A percentile compares a stretch with the other conserved stretches of the same genome.
phyloP scores from a whole-genome alignment of 2,888 invertebrate species.

The Nomada fucata region DNA sequence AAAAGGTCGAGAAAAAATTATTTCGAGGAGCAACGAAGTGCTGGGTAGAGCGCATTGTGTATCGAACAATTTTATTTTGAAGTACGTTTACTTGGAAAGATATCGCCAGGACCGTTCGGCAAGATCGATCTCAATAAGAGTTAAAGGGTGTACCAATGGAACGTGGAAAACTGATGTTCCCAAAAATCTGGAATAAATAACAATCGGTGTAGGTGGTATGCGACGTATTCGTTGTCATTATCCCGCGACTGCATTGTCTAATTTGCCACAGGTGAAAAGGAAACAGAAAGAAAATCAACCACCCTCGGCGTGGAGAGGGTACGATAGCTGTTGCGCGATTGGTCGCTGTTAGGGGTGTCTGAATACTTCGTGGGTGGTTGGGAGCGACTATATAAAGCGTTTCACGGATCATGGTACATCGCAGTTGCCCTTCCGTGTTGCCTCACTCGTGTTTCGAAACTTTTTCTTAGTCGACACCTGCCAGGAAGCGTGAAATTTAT shows the following conservation, averaged over 20 bases:
- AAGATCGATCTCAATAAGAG: not conserved
- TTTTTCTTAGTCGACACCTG: constrained; percentile 12
- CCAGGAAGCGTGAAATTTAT: not conserved
- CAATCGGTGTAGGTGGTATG: not conserved
- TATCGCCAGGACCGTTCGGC: not conserved
- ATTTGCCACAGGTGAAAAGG: constrained; percentile 26
- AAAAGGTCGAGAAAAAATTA: not conserved
- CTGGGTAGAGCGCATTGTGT: too few species aligned
- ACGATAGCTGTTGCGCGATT: constrained; percentile 52
- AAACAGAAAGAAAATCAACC: constrained; percentile 33
- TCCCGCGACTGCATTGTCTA: constrained; percentile 10
- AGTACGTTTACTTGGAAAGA: not conserved
- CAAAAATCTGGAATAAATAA: not conserved
- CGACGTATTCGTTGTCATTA: not conserved
- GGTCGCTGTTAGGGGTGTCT: constrained; percentile 61
- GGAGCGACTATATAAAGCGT: constrained; percentile 78
- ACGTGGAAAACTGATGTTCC: not conserved
- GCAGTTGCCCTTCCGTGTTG: constrained; percentile 73
- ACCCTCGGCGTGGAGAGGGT: constrained; percentile 40
- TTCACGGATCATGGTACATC: constrained; percentile 72
- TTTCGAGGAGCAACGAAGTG: not conserved
- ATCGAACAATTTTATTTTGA: too few species aligned
- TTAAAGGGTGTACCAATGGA: not conserved
- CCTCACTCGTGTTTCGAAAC: constrained; percentile 44
- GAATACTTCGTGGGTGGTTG: constrained; percentile 74